These are phyloP conservation scores for Squalus acanthias DNA, from an alignment of 2,797 vertebrate genomes.

Conservation along the genomic window DNA sequence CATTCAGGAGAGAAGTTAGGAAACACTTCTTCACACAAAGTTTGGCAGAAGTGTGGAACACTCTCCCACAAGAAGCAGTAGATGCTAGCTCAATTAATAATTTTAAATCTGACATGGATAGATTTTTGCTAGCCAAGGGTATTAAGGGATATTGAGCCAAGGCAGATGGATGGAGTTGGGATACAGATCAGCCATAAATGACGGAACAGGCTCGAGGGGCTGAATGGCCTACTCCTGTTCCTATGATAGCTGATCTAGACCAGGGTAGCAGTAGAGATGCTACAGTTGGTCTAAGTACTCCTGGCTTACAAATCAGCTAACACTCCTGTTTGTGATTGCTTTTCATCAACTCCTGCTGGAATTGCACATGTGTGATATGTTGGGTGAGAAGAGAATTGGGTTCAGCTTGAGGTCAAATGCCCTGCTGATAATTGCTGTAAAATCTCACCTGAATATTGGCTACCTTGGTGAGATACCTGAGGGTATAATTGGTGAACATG, in stretches of 20 bases:
- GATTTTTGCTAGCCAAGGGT: not conserved
- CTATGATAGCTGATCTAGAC: not conserved
- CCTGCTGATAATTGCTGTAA: not conserved
- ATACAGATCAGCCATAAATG: not conserved
- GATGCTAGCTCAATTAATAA: not conserved
- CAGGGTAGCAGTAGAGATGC: not conserved
- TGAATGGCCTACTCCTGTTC: not conserved
- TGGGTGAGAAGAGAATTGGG: not conserved
- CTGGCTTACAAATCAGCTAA: not conserved
- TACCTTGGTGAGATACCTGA: not conserved
- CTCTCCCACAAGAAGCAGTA: not conserved
- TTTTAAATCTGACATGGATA: not conserved
- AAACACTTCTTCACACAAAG: not conserved
- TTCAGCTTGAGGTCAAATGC: not conserved
- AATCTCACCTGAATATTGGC: not conserved
- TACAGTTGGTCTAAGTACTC: not conserved
- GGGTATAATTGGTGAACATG: not conserved
- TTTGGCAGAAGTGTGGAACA: no score
- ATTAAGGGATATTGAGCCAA: not conserved
- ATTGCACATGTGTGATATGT: not conserved
- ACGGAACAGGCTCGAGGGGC: not conserved
- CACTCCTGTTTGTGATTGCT: not conserved
- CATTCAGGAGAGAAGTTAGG: not conserved
- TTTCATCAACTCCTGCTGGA: not conserved
- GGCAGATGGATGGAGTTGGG: not conserved